Percentiles rank a stretch among this genome's conserved stretches.
Conservation (phyloP, 2,888 invertebrate genomes). For the Caenorhabditis angaria region DNA sequence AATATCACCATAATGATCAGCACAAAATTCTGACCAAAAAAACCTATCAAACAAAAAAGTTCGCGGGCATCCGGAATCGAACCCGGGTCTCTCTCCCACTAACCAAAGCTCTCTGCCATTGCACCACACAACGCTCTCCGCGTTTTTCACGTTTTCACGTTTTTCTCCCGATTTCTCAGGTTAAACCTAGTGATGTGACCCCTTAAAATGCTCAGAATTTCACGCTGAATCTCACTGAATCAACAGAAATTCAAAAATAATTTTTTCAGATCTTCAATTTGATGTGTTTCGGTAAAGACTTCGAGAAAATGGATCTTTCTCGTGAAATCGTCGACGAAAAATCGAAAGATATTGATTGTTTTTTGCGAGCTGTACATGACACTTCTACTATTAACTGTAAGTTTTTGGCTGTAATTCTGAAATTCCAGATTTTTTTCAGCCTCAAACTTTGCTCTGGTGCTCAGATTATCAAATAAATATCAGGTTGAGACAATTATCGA, state of each 20-base stretch:
- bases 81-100: no score
- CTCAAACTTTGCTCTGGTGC: conserved; percentile 58
- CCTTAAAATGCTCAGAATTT: no score
- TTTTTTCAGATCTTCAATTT: conserved; percentile 61
- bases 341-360: conserved; percentile 58
- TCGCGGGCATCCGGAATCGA: no score
- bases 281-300: conserved; percentile 69
- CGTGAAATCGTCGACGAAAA: conserved; percentile 69
- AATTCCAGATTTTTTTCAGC: conserved; percentile 47
- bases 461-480: conserved; percentile 67
- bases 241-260: background rate
- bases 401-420: conserved; percentile 5
- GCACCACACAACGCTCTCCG: no score
- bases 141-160: no score
- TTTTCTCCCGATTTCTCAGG: no score
- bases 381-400: conserved; percentile 55
- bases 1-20: no score
- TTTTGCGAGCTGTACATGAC: conserved; percentile 61
- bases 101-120: no score
- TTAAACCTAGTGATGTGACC: no score
- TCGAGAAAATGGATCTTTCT: conserved; percentile 62
- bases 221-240: no score
- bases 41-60: no score
- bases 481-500: conserved; percentile 61
- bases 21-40: no score